phyloP scores from a whole-genome alignment of 2,797 vertebrate species.

The Coracias cyanogaster region DNA sequence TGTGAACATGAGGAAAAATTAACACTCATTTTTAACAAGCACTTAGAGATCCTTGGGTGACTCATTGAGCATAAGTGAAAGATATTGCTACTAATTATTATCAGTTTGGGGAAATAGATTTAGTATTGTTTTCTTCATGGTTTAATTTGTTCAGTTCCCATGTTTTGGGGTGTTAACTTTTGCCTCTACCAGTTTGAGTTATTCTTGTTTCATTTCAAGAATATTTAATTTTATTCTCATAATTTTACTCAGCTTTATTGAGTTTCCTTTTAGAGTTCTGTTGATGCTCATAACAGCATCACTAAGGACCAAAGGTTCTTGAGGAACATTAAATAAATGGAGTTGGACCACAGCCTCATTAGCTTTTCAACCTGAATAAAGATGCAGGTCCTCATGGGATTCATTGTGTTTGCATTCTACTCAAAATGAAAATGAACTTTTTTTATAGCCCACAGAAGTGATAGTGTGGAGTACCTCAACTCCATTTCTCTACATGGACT shows the following conservation, averaged over 20 bases:
- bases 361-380: neutral
- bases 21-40: neutral
- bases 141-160: neutral
- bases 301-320: neutral
- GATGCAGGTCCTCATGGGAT: neutral
- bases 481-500: neutral
- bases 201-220: neutral
- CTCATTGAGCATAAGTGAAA: constrained; percentile 2
- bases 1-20: neutral
- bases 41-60: neutral
- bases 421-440: neutral
- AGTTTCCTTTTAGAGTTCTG: neutral
- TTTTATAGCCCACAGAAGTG: neutral
- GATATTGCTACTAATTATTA: constrained; percentile 36
- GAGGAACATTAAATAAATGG: constrained; percentile 1
- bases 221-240: neutral
- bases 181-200: neutral
- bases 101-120: neutral
- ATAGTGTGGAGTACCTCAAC: neutral
- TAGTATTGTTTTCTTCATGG: neutral
- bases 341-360: neutral
- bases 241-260: neutral
- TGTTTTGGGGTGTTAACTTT: neutral
- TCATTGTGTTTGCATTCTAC: neutral
- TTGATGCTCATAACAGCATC: neutral